phyloP scores from a whole-genome alignment of 2,113 vertebrate species.

The Aramus guarauna region DNA sequence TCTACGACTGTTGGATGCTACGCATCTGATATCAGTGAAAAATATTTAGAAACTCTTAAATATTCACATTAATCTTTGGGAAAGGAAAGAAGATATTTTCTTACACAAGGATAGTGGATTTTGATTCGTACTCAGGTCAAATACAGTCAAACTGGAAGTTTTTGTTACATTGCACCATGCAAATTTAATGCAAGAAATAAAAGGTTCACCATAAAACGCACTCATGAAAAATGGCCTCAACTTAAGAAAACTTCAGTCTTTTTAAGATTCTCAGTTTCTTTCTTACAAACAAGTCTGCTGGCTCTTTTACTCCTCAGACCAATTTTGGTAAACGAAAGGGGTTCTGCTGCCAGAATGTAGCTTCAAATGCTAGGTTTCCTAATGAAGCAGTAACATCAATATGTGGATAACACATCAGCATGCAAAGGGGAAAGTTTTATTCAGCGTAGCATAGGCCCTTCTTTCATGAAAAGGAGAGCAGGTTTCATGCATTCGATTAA shows the following conservation, averaged over 20 bases:
- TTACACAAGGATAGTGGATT: background rate
- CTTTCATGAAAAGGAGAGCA: slow-evolving; percentile 59
- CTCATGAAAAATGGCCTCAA: background rate
- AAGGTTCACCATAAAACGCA: background rate
- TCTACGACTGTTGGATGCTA: background rate
- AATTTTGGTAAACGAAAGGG: background rate
- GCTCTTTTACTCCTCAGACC: background rate
- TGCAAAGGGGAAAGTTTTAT: slow-evolving; percentile 51
- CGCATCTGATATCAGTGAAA: background rate
- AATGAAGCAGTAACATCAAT: slow-evolving; percentile 36
- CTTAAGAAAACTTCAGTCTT: background rate
- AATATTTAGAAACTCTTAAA: background rate
- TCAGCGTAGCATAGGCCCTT: slow-evolving; percentile 43
- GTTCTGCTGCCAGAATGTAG: background rate
- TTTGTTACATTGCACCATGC: background rate
- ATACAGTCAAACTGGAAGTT: background rate
- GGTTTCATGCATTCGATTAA: slow-evolving; percentile 57
- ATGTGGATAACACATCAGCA: background rate
- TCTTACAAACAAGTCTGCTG: background rate
- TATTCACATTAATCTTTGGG: background rate
- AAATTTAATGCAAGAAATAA: background rate
- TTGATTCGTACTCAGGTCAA: background rate
- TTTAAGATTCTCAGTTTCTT: background rate
- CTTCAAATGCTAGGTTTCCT: background rate
- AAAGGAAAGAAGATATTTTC: background rate